Evolutionary conservation across 2,113 vertebrate species (phyloP).

Genomic region (Taurulus bubalis): DNA sequence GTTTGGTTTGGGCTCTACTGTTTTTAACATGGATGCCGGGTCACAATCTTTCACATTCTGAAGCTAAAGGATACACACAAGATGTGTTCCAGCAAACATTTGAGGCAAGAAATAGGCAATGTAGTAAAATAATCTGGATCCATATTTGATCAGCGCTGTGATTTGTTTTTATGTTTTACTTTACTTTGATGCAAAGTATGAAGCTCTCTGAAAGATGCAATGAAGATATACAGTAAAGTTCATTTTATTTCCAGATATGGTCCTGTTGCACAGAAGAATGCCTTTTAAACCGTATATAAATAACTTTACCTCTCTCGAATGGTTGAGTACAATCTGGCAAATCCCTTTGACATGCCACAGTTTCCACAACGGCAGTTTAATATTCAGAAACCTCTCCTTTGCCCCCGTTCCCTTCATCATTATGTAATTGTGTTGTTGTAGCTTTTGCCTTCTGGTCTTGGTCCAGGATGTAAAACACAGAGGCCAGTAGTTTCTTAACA

Average conservation of each 20-base stretch:
- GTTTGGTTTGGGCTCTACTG: neutral
- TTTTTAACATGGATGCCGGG: neutral
- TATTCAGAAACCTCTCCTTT: slow-evolving; percentile 23
- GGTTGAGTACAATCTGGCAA: neutral
- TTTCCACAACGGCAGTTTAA: slow-evolving; percentile 15
- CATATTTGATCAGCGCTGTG: neutral
- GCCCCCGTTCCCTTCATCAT: slow-evolving; percentile 22
- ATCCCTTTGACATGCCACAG: slow-evolving; percentile 1
- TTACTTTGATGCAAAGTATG: neutral
- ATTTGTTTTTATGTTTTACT: neutral
- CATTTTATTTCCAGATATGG: neutral
- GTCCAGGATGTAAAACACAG: slow-evolving; percentile 43
- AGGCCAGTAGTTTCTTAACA: slow-evolving; percentile 53
- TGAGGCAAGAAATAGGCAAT: neutral
- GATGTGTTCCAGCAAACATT: neutral
- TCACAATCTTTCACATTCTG: neutral
- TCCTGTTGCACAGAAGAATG: neutral
- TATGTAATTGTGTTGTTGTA: slow-evolving; percentile 36
- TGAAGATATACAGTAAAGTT: too few relatives aligned
- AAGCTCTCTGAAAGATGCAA: neutral
- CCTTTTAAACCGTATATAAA: neutral
- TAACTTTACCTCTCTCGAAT: neutral
- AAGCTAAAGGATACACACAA: neutral
- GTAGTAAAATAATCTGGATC: neutral
- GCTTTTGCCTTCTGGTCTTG: slow-evolving; percentile 39